Evolutionary conservation across 1,140 invertebrate genomes (phyloP).

Genomic region (Drosophila subpulchrella): DNA sequence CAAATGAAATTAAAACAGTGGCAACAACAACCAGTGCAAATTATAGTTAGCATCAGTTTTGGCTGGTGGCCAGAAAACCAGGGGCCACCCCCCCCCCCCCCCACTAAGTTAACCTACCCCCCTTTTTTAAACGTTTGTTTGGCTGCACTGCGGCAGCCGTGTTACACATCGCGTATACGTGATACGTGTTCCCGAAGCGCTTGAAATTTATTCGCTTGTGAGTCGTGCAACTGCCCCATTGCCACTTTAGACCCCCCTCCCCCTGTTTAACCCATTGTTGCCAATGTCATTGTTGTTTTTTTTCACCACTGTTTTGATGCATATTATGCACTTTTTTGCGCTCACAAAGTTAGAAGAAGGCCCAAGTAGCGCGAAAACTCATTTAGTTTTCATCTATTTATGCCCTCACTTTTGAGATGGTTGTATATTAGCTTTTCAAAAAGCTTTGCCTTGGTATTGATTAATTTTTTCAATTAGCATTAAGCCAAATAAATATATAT

Average conservation of each 20-base stretch:
- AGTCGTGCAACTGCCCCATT: not conserved
- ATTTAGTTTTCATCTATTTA: slow-evolving; percentile 39
- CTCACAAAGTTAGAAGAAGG: slow-evolving; percentile 39
- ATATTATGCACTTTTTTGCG: slow-evolving; percentile 23
- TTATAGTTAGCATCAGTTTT: slow-evolving; percentile 57
- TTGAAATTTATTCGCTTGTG: slow-evolving; percentile 47
- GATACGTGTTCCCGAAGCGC: slow-evolving; percentile 45
- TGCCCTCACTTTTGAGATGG: not conserved
- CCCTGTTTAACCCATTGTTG: slow-evolving; percentile 2
- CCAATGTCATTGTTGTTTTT: slow-evolving; percentile 26
- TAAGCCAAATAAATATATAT: not conserved
- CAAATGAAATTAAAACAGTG: slow-evolving; percentile 49
- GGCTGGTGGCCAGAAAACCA: slow-evolving; percentile 33
- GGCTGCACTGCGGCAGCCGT: slow-evolving; percentile 54
- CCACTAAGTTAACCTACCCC: not conserved
- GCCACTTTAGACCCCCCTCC: not conserved
- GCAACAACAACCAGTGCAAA: slow-evolving; percentile 39
- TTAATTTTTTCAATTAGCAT: not conserved
- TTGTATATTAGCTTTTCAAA: slow-evolving; percentile 3
- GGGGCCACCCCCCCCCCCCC: no score
- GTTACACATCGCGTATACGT: slow-evolving; percentile 55
- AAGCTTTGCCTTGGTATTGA: not conserved
- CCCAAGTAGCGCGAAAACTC: slow-evolving; percentile 32
- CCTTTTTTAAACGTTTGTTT: slow-evolving; percentile 50
- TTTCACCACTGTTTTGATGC: slow-evolving; percentile 25